Evolutionary conservation across 1,140 invertebrate genomes (phyloP), one percentile per base, ranked within the genome.

Genomic region (Scaptomyza hsui): DNA sequence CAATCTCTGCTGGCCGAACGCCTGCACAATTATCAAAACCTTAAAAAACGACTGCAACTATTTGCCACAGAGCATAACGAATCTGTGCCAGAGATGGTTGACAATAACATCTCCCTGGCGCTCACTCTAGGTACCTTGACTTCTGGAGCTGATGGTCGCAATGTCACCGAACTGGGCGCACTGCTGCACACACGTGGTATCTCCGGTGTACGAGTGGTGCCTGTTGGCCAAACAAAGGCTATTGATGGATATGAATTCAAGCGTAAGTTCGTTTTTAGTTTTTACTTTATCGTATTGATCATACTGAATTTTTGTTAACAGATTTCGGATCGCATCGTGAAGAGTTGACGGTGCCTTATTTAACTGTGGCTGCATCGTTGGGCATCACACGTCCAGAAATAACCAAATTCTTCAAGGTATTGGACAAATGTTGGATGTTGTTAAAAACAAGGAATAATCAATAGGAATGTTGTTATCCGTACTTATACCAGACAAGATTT

Each of bases 91-190:
- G 91, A 94, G 12, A 95, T 94, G 15, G 93, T 93, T 72, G 93
- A 93, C 37, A 97, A 97, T 92, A 93, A 94, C 2, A 96, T 97
- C 77, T 97, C 96, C 0, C 92, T 97, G 73, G 96, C 95, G 92
- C 61, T 92, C 10, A 90, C 76, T 9, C 62, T 92, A 39, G 61
- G 41, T 4, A 69, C 60, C 0, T 59, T 89, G 13, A 13, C 4
- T 2, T 15, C 5, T 4, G 15, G 39, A 1, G 32, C 2, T 59
- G 24, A 16, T 13, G 18, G 13, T 1, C 18, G 4, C 15, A 48
- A 10, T 41, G 70, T 78, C 4, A 82, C 82, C 1, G 39, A 90
- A 51, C 75, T 92, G 19, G 92, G 92, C 12, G 74, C 91, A 6
- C 92, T 91, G 91, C 65, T 92, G 6, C 91, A 90, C 68, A 75